Conservation (phyloP, 2,113 vertebrate genomes). For the Albula glossodonta region DNA sequence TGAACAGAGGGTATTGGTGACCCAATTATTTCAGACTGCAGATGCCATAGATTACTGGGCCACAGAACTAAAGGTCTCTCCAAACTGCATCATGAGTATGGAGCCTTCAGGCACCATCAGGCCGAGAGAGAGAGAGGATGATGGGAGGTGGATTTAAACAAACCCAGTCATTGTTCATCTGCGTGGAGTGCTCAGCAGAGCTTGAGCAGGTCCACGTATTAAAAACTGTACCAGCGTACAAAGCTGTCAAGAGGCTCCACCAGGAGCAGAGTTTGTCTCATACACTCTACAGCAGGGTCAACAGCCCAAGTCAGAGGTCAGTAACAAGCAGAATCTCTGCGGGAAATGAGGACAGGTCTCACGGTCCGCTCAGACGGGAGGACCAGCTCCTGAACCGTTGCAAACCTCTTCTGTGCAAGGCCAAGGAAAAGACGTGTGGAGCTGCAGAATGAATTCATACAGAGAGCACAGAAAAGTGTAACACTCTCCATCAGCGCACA, state of each 20-base stretch:
- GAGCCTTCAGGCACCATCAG: not conserved
- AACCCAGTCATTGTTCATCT: not conserved
- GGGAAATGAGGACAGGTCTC: not conserved
- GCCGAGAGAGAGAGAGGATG: not conserved
- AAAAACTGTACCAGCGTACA: too few relatives aligned
- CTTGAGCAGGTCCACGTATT: too few relatives aligned
- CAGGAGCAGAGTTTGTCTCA: not conserved
- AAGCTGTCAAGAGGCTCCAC: too few relatives aligned
- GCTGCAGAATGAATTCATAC: too few relatives aligned
- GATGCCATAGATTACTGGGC: not conserved
- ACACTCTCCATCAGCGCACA: not conserved
- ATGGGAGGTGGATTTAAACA: not conserved
- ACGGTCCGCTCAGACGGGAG: not conserved
- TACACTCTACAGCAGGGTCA: not conserved
- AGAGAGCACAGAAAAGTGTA: not conserved
- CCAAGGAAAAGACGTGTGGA: not conserved
- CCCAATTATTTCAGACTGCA: not conserved
- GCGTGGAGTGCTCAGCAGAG: too few relatives aligned
- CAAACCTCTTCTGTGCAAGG: not conserved
- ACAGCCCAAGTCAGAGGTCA: not conserved
- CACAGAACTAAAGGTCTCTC: not conserved
- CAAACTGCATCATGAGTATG: not conserved
- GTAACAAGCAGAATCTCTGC: not conserved
- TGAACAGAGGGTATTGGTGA: not conserved
- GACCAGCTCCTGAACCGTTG: too few relatives aligned